These are phyloP conservation scores for Chloroclystis v-ata DNA, from an alignment of 2,888 invertebrate species.

Conservation along the genomic window DNA sequence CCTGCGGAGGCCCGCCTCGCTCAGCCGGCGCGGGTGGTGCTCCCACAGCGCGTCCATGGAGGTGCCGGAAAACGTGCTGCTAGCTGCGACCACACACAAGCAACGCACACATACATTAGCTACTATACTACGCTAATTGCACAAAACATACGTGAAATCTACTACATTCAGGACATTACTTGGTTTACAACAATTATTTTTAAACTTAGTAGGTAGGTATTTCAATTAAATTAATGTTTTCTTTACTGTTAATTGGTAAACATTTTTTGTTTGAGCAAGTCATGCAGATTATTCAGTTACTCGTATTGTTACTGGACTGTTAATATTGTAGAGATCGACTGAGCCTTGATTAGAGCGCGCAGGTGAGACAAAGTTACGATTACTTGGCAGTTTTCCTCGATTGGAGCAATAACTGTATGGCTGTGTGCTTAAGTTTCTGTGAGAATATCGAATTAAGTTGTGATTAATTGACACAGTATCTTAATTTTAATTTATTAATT, in stretches of 20 bases:
- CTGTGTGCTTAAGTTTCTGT: too few relatives aligned
- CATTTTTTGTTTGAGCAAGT: neutral
- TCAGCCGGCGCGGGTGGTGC: slow-evolving; percentile 83
- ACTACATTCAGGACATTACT: slow-evolving; percentile 27
- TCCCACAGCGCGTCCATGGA: slow-evolving; percentile 87
- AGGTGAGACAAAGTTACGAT: slow-evolving; percentile 2
- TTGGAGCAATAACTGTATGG: slow-evolving; percentile 10
- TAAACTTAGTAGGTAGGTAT: too few relatives aligned
- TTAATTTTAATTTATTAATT: too few relatives aligned
- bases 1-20: slow-evolving; percentile 86
- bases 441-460: too few relatives aligned
- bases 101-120: slow-evolving; percentile 72
- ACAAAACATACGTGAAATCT: slow-evolving; percentile 34
- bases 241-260: too few relatives aligned
- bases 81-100: slow-evolving; percentile 70
- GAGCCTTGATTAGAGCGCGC: neutral
- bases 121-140: slow-evolving; percentile 48
- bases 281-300: slow-evolving; percentile 1
- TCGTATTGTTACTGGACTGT: slow-evolving; percentile 6
- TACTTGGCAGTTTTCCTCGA: slow-evolving; percentile 9
- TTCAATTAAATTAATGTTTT: too few relatives aligned
- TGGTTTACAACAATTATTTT: too few relatives aligned
- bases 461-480: too few relatives aligned
- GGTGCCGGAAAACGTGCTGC: slow-evolving; percentile 79
- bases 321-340: neutral